Base-by-base conservation (phyloP, 2,888 invertebrate genomes). In the Loripinus fragilis region DNA sequence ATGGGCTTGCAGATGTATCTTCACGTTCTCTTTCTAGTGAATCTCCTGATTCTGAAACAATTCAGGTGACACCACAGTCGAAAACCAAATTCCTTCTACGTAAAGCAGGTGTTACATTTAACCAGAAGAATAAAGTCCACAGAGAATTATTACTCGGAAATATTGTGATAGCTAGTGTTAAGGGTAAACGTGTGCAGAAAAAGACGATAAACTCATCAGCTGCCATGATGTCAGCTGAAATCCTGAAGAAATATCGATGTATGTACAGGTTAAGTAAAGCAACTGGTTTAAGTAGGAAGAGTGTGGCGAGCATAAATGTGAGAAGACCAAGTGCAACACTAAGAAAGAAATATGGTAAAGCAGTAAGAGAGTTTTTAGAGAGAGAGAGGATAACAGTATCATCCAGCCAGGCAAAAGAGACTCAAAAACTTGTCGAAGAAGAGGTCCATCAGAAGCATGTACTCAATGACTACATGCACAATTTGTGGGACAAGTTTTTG, bases 381-480 rank as follows among this genome's bases (percentile, higher is more conserved):
- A 1, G n/a, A n/a, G 70, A 10, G 74, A 74, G 35, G 67, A 72
- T 33, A 71, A 72, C 28, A 33, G 67, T 38, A 72, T 60, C 7
- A 30, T 55, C 5, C 23, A 71, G 1, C 71, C 76, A 23, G 76
- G 76, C 23, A 76, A 76, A 48, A 64, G 52, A 12, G 76, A 76
- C 23, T 71, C 48, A 30, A 71, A 71, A 33, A 65, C 23, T 2
- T n/a, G 60, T 1, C 5, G 41, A 7, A 0, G 45, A 28, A 20
- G 45, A 65, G 23, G n/a, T 35, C 7, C 33, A 38, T 15, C 75
- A 75, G 38, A 79, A 72, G 41, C 25, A 33, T 17, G 42, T 79
- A 23, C 30, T 75, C 15, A 72, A 55, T 42, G 79, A 79, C n/a
- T 79, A 72, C 42, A n/a, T 76, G 20, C 60, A 67, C 17, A 73